Conservation (phyloP, 2,113 vertebrate species). For the Nesoenas mayeri region DNA sequence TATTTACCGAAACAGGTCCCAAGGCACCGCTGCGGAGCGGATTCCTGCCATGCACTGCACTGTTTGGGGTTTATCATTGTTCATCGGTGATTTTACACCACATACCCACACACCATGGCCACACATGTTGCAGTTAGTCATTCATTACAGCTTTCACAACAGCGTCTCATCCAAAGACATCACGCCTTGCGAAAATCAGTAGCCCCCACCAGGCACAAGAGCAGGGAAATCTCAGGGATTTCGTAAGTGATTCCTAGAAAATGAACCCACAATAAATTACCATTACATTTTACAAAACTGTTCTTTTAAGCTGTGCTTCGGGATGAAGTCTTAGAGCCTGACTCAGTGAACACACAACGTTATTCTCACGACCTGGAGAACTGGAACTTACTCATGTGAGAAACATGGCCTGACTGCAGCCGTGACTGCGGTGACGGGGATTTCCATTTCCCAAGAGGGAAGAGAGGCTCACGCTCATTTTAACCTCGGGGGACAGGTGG, state of each 20-base stretch:
- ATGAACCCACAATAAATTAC: not conserved
- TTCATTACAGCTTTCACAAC: not conserved
- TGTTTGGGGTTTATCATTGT: not conserved
- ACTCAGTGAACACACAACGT: accelerated
- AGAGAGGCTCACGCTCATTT: not conserved
- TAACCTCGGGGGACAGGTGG: not conserved
- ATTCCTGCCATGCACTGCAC: not conserved
- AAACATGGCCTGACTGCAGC: not conserved
- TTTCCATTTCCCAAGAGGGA: not conserved
- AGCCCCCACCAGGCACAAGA: not conserved
- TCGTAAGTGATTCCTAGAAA: not conserved
- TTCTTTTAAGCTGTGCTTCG: not conserved
- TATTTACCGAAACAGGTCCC: not conserved
- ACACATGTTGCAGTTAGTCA: not conserved
- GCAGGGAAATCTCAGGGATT: not conserved
- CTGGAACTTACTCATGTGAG: not conserved
- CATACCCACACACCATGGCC: not conserved
- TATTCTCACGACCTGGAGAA: not conserved
- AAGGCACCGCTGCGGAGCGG: not conserved
- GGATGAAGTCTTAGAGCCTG: not conserved
- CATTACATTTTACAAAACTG: not conserved
- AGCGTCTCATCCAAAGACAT: not conserved
- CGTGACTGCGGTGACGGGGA: not conserved
- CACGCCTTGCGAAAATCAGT: not conserved
- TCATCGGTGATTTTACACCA: not conserved